Base-by-base conservation (phyloP, 2,113 vertebrate species). In the Hepsetus odoe region DNA sequence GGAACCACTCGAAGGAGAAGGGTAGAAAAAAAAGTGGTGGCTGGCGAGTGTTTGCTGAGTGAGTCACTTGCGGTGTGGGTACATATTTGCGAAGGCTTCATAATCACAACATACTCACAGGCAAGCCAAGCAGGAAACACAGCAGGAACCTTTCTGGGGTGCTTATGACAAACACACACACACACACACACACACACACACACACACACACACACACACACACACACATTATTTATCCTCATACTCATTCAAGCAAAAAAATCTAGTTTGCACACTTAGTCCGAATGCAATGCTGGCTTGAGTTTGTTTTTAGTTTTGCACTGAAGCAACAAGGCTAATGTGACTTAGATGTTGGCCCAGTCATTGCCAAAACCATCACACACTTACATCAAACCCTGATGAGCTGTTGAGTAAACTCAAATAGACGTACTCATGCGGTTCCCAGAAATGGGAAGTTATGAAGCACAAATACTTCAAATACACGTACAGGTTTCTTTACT, bases 71-170 rank as follows among this genome's bases (percentile, higher is more conserved):
- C 51, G 14, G 44, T 76, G 59, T 80, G 74, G 72, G 84, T 82
- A 82, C 82, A 85, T 90, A 88, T 90, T 88, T 88, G 84, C 83
- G 38, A 82, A 80, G 72, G 30, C 38, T 59, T 77, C 51, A 55
- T 83, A 86, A 82, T 87, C 79, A 85, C 78, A 86, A 83, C 83
- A 80, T 28, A 16, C 51, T 38, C 28, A 28, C 44, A 85, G 79
- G 80, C 84, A 78, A 35, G 74, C 69, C 84, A 77, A 86, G 69
- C 80, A 89, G 81, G 87, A 89, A 86, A 77, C 55, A 1, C 64
- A 84, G 82, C 86, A 88, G 87, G 87, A 90, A 84, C 86, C 65
- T 69, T 74, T 59, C 51, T n/a, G 38, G 13, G 38, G 24, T 65
- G 53, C 55, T 33, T 24, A n/a, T 40, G 40, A 22, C n/a, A 64